A percentile compares a stretch with the other conserved stretches of the same genome.
These are phyloP conservation scores for Ptilorrhoa leucosticta DNA, from an alignment of 2,113 vertebrate species.

Conservation along the genomic window DNA sequence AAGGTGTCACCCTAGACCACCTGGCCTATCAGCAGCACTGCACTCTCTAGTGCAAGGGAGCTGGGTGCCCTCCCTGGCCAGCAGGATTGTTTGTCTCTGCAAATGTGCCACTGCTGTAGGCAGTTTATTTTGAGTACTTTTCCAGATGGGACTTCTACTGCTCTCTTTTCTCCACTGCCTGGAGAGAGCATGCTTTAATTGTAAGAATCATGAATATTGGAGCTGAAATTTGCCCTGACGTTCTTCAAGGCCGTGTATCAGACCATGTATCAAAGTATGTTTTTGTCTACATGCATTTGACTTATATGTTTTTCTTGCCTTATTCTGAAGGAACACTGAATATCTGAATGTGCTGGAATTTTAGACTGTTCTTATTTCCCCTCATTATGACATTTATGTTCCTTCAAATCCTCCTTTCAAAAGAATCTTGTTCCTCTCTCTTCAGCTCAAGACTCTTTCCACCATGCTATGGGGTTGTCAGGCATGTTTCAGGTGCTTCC, in stretches of 20 bases:
- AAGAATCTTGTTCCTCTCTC: background rate
- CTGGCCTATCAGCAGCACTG: background rate
- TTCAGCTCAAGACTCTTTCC: background rate
- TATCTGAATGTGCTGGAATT: background rate
- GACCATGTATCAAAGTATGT: background rate
- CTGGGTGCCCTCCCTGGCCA: background rate
- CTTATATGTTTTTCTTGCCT: background rate
- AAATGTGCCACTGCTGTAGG: background rate
- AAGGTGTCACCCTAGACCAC: background rate
- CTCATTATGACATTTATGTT: background rate
- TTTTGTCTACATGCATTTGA: background rate
- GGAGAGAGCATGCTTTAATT: background rate
- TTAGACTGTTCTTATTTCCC: background rate
- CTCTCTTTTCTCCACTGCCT: background rate
- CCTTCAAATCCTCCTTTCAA: background rate
- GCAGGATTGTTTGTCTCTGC: background rate
- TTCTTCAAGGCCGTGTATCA: background rate
- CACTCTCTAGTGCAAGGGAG: background rate
- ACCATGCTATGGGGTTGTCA: background rate
- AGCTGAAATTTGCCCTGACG: background rate
- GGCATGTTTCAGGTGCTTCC: background rate
- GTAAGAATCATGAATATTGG: background rate
- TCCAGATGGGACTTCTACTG: background rate
- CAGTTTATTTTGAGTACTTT: background rate
- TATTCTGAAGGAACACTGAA: background rate